Conservation (phyloP, 2,113 vertebrate species). For the Enhydra lutris region DNA sequence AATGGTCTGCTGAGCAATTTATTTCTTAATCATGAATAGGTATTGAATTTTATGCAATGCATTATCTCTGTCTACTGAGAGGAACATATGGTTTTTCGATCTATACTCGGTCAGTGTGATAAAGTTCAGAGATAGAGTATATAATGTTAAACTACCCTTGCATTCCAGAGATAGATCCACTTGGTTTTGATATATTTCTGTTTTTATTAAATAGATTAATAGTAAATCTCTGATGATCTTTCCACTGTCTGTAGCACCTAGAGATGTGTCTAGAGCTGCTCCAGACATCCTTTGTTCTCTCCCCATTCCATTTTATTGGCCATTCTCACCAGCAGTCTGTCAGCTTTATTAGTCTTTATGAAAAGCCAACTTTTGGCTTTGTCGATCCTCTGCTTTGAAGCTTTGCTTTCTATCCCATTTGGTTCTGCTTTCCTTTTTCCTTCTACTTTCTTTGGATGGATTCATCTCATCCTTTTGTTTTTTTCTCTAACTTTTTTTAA, state of each 20-base stretch:
- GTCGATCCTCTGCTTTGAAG: not conserved
- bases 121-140: not conserved
- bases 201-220: conserved; percentile 6
- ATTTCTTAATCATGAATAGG: not conserved
- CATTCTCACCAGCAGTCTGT: not conserved
- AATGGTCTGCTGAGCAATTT: not conserved
- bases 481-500: not conserved
- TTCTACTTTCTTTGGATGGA: not conserved
- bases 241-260: not conserved
- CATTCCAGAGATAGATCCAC: not conserved
- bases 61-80: not conserved
- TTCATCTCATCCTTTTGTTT: not conserved
- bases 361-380: not conserved
- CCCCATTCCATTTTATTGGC: not conserved
- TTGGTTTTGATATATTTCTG: not conserved
- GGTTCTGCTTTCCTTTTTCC: not conserved
- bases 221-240: not conserved
- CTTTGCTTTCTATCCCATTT: not conserved
- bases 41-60: not conserved
- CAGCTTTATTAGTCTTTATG: not conserved
- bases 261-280: not conserved
- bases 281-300: not conserved
- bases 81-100: not conserved
- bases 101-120: not conserved
- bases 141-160: not conserved